These are phyloP conservation scores for Bambusicola thoracicus DNA, from an alignment of 2,113 vertebrate genomes.

Conservation along the genomic window DNA sequence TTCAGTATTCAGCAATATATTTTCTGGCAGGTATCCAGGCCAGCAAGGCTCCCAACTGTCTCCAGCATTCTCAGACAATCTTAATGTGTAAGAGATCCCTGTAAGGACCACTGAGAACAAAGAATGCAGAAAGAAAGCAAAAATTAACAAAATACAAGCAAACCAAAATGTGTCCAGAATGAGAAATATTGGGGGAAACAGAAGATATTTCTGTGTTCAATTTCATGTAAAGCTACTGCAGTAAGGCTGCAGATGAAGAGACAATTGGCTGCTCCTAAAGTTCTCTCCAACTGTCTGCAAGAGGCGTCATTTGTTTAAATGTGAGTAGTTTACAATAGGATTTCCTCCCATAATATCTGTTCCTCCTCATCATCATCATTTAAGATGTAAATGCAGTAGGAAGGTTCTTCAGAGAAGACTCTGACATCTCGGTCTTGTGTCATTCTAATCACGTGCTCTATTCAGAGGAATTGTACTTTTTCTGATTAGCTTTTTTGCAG, in stretches of 20 bases:
- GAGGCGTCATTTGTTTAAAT: neutral
- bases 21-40: constrained; percentile 34
- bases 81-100: neutral
- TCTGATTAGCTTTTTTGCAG: neutral
- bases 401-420: neutral
- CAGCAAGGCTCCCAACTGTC: constrained; percentile 31
- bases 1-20: constrained; percentile 64
- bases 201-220: neutral
- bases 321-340: neutral
- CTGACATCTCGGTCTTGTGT: neutral
- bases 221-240: neutral
- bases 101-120: constrained; percentile 5
- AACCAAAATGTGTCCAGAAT: neutral
- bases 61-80: neutral
- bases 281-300: neutral
- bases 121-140: neutral
- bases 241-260: neutral
- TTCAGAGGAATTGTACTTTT: neutral
- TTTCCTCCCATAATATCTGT: neutral
- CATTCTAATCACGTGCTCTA: neutral
- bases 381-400: neutral
- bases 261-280: neutral
- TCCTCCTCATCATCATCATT: neutral
- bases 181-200: neutral
- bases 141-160: neutral